Evolutionary conservation across 2,888 invertebrate genomes (phyloP).

Genomic region (Laspeyria flexula): DNA sequence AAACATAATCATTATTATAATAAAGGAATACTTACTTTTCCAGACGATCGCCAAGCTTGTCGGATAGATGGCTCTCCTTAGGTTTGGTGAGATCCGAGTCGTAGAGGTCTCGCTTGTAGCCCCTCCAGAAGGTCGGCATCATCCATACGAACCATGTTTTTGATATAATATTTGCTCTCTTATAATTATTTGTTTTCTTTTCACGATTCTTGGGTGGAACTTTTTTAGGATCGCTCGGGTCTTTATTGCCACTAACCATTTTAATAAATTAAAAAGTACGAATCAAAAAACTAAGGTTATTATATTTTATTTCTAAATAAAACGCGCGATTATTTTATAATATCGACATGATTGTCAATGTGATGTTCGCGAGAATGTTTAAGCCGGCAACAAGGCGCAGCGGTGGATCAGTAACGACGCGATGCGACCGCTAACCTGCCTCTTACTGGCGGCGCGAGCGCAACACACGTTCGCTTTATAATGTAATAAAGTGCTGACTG

Average conservation of each 20-base stretch:
- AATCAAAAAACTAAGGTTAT: not conserved
- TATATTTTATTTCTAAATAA: not conserved
- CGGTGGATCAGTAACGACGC: conserved; percentile 66
- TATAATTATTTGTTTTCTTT: conserved; percentile 79
- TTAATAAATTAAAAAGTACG: conserved; percentile 40
- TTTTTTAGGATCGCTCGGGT: conserved; percentile 73
- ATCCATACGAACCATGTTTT: conserved; percentile 83
- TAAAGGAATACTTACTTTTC: conserved; percentile 79
- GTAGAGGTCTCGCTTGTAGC: conserved; percentile 88
- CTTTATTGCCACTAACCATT: conserved; percentile 83
- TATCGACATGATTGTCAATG: conserved; percentile 61
- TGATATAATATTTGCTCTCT: conserved; percentile 73
- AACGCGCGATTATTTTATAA: conserved; percentile 49
- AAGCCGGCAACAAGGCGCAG: conserved; percentile 67
- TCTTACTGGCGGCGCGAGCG: conserved; percentile 75
- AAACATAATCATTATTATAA: too few relatives aligned
- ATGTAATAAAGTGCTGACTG: conserved; percentile 9
- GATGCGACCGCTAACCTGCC: conserved; percentile 69
- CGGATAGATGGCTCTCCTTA: conserved; percentile 88
- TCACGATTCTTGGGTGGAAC: conserved; percentile 78
- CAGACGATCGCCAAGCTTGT: conserved; percentile 87
- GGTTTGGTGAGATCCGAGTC: conserved; percentile 90
- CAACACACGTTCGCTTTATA: conserved; percentile 39
- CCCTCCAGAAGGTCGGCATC: conserved; percentile 86
- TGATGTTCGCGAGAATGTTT: conserved; percentile 55